Base-by-base conservation (phyloP, 2,113 vertebrate species). In the Telmatochromis sp. region DNA sequence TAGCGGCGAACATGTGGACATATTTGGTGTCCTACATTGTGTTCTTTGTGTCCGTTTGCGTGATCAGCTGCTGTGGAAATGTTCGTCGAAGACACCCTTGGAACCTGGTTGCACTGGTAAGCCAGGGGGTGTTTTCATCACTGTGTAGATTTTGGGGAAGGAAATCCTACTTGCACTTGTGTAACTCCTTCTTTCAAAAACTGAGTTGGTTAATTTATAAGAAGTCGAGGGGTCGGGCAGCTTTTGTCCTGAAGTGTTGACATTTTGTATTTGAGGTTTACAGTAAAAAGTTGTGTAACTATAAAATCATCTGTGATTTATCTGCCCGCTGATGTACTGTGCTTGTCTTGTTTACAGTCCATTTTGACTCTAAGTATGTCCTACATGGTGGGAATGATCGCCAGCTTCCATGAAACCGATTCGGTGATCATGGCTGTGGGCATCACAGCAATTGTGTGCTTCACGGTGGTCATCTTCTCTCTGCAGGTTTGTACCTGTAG, bases 331-430 rank as follows among this genome's bases (percentile, higher is more conserved):
- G 26, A 89, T 84, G 21, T 58, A 33, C 12, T 28, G 19, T 63
- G 3, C 45, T 78, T 86, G 4, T 82, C 11, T 63, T 82, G 9
- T 86, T 88, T 89, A 50, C 92, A 99, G 98, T 98, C 98, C 1
- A 89, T 99, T 95, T 95, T 99, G 95, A 99, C 98, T 0, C 14
- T 98, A 84, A 98, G 97, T 87, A 92, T 99, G 95, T 99, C 98
- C 85, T 99, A 99, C 97, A 98, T 99, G 98, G 98, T 98, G 96
- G 98, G 98, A 45, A 98, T 98, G 97, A 98, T 99, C 0, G 98
- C 98, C 94, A 98, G 98, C 92, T 99, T 97, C 95, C 98, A 99
- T 12, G 28, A 98, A 35, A 98, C 98, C 0, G 97, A 99, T 1
- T 94, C 97, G 0, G 98, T 99, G 84, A 96, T 99, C 94, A 99